Percentiles rank a stretch among this genome's conserved stretches.
phyloP scores from a whole-genome alignment of 35 echinoderm and acorn worm genomes.

The Apostichopus parvimensis region DNA sequence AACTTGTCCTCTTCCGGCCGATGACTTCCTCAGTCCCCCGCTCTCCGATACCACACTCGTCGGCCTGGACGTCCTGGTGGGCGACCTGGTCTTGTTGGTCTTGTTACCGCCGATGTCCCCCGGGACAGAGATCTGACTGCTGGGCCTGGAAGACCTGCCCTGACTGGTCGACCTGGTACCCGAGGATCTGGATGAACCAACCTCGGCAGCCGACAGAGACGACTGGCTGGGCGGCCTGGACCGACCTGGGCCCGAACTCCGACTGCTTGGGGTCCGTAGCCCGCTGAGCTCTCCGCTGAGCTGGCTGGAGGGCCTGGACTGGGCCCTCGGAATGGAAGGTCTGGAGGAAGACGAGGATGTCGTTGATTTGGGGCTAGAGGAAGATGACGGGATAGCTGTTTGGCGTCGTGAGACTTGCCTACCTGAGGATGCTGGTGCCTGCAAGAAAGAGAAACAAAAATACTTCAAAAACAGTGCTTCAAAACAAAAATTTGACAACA shows the following conservation, averaged over 20 bases:
- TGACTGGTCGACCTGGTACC: slow-evolving; percentile 11
- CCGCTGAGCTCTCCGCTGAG: slow-evolving; percentile 1
- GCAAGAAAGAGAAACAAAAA: slow-evolving; percentile 17
- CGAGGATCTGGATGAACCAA: not conserved
- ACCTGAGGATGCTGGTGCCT: slow-evolving; percentile 31
- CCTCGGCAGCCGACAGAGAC: not conserved
- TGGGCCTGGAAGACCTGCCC: slow-evolving; percentile 9
- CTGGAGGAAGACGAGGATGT: slow-evolving; percentile 25
- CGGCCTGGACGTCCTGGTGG: slow-evolving; percentile 14
- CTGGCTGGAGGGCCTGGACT: slow-evolving; percentile 42
- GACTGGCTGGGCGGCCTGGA: slow-evolving; percentile 34
- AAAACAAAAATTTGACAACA: no score
- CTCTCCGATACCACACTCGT: slow-evolving; percentile 34
- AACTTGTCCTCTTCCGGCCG: slow-evolving; percentile 12
- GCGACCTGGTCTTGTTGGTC: slow-evolving; percentile 36
- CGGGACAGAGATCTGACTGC: slow-evolving; percentile 33
- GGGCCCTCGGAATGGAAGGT: slow-evolving; percentile 39
- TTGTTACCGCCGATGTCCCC: slow-evolving; percentile 26
- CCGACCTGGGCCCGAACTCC: not conserved
- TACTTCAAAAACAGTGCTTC: not conserved
- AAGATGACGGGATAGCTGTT: slow-evolving; percentile 24
- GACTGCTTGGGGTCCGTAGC: not conserved
- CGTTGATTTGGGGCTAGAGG: slow-evolving; percentile 15
- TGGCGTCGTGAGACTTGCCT: slow-evolving; percentile 11
- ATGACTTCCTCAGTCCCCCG: slow-evolving; percentile 13